Percentiles rank a stretch among this genome's conserved stretches.
These are phyloP conservation scores for Eudasyphora cyanicolor DNA, from an alignment of 2,888 invertebrate genomes.

Conservation along the genomic window DNA sequence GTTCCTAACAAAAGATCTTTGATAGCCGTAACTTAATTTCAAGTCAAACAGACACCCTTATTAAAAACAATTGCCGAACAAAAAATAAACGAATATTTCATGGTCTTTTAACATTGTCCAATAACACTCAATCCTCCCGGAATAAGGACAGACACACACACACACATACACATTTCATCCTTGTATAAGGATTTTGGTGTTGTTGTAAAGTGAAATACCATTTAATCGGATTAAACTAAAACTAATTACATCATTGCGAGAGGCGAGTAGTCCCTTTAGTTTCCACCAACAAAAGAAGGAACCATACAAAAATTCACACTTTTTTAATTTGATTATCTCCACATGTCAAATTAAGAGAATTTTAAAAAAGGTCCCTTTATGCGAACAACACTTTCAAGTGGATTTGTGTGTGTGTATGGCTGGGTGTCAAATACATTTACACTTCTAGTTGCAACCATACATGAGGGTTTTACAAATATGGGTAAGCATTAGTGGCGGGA, in stretches of 20 bases:
- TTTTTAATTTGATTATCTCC: slow-evolving; percentile 66
- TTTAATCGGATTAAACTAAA: slow-evolving; percentile 64
- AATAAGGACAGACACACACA: background rate
- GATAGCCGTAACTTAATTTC: background rate
- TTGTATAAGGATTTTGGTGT: background rate
- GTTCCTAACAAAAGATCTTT: background rate
- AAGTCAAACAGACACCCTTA: background rate
- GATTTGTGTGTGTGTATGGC: background rate
- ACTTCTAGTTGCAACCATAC: too few species aligned
- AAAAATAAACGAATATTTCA: slow-evolving; percentile 48
- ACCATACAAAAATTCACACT: slow-evolving; percentile 56
- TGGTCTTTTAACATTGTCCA: slow-evolving; percentile 41
- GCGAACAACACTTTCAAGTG: background rate
- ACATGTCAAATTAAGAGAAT: slow-evolving; percentile 65
- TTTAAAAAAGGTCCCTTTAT: slow-evolving; percentile 47
- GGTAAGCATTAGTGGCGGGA: background rate
- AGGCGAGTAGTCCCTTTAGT: slow-evolving; percentile 35
- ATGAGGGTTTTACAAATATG: too few species aligned
- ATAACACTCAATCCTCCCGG: slow-evolving; percentile 7
- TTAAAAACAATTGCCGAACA: background rate
- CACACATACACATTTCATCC: background rate
- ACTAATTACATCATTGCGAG: slow-evolving; percentile 55
- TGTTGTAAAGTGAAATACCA: slow-evolving; percentile 52
- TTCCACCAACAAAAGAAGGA: background rate
- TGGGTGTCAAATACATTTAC: background rate